phyloP scores from a whole-genome alignment of 2,113 vertebrate species.

The Ascaphus truei region DNA sequence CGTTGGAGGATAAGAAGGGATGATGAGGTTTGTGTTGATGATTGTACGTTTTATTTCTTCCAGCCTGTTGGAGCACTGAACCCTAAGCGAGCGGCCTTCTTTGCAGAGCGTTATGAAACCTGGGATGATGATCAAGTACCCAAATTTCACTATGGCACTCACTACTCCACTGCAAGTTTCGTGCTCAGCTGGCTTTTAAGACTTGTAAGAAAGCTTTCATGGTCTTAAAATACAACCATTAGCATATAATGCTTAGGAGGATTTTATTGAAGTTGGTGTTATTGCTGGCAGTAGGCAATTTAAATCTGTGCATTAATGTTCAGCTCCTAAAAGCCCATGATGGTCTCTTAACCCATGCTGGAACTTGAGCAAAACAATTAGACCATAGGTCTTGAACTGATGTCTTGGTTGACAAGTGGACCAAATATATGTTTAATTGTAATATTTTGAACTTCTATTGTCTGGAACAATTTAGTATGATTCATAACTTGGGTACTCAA shows the following conservation, averaged over 20 bases:
- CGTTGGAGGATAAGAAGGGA: no score
- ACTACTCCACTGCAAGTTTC: conserved; percentile 96
- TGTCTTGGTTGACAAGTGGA: no score
- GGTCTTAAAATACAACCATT: conserved; percentile 11
- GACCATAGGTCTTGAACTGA: no score
- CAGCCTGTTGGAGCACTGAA: conserved; percentile 94
- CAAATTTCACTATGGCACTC: conserved; percentile 96
- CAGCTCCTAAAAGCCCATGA: not conserved
- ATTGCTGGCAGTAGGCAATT: not conserved
- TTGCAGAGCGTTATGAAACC: conserved; percentile 85
- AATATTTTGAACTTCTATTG: no score
- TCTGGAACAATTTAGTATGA: no score
- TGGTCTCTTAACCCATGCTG: not conserved
- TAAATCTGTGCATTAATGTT: not conserved
- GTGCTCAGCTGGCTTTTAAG: conserved; percentile 91
- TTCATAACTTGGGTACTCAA: no score
- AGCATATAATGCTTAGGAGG: no score
- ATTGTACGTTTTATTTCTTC: conserved; percentile 4
- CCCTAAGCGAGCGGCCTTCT: conserved; percentile 94
- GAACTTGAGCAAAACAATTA: no score
- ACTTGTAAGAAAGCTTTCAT: conserved; percentile 73
- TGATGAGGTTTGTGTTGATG: not conserved
- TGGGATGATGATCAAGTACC: conserved; percentile 98
- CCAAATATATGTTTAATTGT: no score
- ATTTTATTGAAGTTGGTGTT: not conserved